Conservation (phyloP, 2,888 invertebrate species). For the Heteromurus nitidus region DNA sequence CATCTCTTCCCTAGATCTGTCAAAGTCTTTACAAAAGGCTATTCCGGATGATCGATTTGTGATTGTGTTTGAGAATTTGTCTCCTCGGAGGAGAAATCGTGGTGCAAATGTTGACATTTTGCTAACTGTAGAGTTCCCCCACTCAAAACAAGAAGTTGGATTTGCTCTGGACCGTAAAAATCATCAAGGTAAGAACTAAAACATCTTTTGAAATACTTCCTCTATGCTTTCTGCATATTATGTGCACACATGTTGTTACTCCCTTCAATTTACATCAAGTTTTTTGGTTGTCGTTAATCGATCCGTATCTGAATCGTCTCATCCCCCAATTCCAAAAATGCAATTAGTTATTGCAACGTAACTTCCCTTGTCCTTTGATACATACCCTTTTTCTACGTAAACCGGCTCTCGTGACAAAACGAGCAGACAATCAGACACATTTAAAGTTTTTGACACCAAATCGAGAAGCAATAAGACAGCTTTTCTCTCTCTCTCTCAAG, state of each 20-base stretch:
- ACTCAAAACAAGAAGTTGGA: conserved; percentile 78
- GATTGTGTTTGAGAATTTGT: conserved; percentile 72
- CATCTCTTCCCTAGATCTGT: conserved; percentile 66
- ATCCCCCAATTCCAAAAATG: not conserved
- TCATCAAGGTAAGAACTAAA: conserved; percentile 79
- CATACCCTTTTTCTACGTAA: not conserved
- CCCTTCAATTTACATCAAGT: too few relatives aligned
- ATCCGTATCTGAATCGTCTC: too few relatives aligned
- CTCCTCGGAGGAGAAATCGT: conserved; percentile 69
- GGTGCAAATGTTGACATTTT: conserved; percentile 77
- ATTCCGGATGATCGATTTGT: conserved; percentile 73
- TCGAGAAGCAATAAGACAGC: too few relatives aligned
- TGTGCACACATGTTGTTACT: too few relatives aligned
- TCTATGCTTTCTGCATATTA: too few relatives aligned
- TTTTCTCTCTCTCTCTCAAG: too few relatives aligned
- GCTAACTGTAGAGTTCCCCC: conserved; percentile 79
- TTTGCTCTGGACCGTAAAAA: conserved; percentile 79
- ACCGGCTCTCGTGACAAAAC: not conserved
- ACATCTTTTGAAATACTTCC: too few relatives aligned
- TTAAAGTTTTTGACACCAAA: not conserved
- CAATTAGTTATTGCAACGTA: not conserved
- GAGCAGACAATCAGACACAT: too few relatives aligned
- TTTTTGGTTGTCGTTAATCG: too few relatives aligned
- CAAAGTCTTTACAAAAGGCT: conserved; percentile 71
- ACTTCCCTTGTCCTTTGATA: not conserved